Percentiles rank a stretch among this genome's conserved stretches.
phyloP scores from a whole-genome alignment of 1,140 invertebrate species.

The Maconellicoccus hirsutus region DNA sequence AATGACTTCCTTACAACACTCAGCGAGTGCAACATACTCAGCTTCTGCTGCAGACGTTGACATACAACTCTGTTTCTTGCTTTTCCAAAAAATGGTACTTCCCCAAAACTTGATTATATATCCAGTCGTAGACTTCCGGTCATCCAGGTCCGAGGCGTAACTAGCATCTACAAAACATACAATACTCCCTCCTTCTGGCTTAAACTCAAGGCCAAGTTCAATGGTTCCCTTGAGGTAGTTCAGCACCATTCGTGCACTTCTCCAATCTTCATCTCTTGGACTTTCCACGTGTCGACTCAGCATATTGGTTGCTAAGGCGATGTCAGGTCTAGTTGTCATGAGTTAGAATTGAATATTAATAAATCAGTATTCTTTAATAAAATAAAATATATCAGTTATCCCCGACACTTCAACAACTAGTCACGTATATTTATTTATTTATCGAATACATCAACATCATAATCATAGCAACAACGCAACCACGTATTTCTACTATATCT shows the following conservation, averaged over 20 bases:
- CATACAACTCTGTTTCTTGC: slow-evolving; percentile 25
- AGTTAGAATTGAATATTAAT: no score
- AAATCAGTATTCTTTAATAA: no score
- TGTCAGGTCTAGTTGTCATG: neutral
- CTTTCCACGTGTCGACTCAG: neutral
- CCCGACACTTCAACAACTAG: no score
- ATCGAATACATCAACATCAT: no score
- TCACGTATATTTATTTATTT: no score
- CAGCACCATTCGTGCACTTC: slow-evolving; percentile 18
- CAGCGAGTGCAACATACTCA: slow-evolving; percentile 25
- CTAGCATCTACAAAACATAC: slow-evolving; percentile 27
- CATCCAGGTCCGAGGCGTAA: slow-evolving; percentile 22
- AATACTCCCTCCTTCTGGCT: neutral
- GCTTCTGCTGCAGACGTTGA: slow-evolving; percentile 24
- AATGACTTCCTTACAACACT: slow-evolving; percentile 27
- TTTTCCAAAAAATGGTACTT: slow-evolving; percentile 24
- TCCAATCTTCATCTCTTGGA: slow-evolving; percentile 24
- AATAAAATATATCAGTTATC: no score
- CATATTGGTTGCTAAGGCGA: neutral
- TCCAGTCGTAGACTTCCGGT: slow-evolving; percentile 24
- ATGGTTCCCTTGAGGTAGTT: slow-evolving; percentile 21
- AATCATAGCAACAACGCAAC: no score
- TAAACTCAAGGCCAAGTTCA: slow-evolving; percentile 2
- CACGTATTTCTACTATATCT: no score
- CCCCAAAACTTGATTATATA: slow-evolving; percentile 25